phyloP scores from a whole-genome alignment of 2,113 vertebrate species.

The Chaetodon auriga region DNA sequence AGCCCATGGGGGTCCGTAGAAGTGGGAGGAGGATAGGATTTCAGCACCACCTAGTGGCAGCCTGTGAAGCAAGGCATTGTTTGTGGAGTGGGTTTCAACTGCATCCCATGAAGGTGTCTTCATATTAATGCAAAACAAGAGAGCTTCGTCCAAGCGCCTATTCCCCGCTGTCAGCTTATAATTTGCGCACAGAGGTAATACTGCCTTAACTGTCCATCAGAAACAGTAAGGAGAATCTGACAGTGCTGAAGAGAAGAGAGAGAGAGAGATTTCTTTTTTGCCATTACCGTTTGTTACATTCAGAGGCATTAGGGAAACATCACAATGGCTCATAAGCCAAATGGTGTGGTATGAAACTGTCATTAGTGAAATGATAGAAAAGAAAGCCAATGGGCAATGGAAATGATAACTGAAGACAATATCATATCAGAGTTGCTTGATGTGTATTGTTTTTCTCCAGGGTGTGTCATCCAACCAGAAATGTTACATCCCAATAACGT shows the following conservation, averaged over 20 bases:
- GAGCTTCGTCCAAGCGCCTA: not conserved
- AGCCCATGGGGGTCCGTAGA: conserved; percentile 32
- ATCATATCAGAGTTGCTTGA: conserved; percentile 46
- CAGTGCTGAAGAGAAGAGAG: conserved; percentile 52
- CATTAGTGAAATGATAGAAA: conserved; percentile 67
- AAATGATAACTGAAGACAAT: conserved; percentile 57
- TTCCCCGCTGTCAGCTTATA: conserved; percentile 18
- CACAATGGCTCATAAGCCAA: conserved; percentile 70
- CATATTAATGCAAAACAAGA: conserved; percentile 40
- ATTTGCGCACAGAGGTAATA: conserved; percentile 21
- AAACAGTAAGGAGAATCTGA: conserved; percentile 30
- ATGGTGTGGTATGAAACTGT: conserved; percentile 70
- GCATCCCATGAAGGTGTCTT: conserved; percentile 6
- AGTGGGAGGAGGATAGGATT: conserved; percentile 60
- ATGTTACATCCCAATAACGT: conserved; percentile 20
- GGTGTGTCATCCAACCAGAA: conserved; percentile 64
- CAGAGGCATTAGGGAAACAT: conserved; percentile 63
- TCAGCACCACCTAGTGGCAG: conserved; percentile 84
- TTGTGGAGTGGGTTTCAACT: conserved; percentile 15
- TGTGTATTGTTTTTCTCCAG: conserved; percentile 55
- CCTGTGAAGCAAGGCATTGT: conserved; percentile 14
- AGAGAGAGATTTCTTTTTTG: conserved; percentile 46
- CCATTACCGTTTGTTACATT: conserved; percentile 56
- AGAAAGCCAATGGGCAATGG: conserved; percentile 60
- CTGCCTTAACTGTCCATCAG: conserved; percentile 43